These are phyloP conservation scores for Drosophila macrospina DNA, from an alignment of 2,888 invertebrate genomes.

Conservation along the genomic window DNA sequence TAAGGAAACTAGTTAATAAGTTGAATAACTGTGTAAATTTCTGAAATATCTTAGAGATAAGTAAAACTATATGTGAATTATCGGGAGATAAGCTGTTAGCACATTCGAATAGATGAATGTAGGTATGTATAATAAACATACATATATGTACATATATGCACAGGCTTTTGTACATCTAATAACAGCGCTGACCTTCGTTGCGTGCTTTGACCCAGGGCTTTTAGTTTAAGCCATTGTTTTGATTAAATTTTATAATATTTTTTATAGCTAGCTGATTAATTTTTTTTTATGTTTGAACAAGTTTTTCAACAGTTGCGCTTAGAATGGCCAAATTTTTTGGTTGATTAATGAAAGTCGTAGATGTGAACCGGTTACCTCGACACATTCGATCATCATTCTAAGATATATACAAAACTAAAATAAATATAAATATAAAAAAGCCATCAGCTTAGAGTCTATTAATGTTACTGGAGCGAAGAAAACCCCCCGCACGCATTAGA, in stretches of 20 bases:
- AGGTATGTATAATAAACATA: background rate
- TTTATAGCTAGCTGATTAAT: slow-evolving; percentile 31
- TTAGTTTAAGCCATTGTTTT: slow-evolving; percentile 53
- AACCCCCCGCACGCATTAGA: slow-evolving; percentile 20
- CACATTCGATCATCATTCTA: slow-evolving; percentile 55
- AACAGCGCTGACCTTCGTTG: slow-evolving; percentile 56
- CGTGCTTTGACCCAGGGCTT: slow-evolving; percentile 70
- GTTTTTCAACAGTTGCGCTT: slow-evolving; percentile 62
- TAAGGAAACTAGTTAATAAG: background rate
- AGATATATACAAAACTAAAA: slow-evolving; percentile 39
- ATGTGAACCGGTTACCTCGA: slow-evolving; percentile 63
- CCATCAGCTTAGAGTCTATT: slow-evolving; percentile 12
- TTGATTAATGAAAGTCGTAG: slow-evolving; percentile 67
- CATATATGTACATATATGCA: background rate
- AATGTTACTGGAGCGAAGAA: slow-evolving; percentile 12
- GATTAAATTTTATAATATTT: slow-evolving; percentile 38
- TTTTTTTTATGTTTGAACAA: slow-evolving; percentile 62
- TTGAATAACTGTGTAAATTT: no score
- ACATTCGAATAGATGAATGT: slow-evolving; percentile 28
- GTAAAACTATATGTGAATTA: no score
- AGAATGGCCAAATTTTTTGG: slow-evolving; percentile 42
- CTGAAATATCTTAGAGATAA: no score
- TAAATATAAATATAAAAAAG: background rate
- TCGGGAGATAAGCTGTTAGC: slow-evolving; percentile 24
- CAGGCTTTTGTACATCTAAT: slow-evolving; percentile 13